These are phyloP conservation scores for Trachelipus rathkii DNA, from an alignment of 1,140 invertebrate genomes.

Conservation along the genomic window DNA sequence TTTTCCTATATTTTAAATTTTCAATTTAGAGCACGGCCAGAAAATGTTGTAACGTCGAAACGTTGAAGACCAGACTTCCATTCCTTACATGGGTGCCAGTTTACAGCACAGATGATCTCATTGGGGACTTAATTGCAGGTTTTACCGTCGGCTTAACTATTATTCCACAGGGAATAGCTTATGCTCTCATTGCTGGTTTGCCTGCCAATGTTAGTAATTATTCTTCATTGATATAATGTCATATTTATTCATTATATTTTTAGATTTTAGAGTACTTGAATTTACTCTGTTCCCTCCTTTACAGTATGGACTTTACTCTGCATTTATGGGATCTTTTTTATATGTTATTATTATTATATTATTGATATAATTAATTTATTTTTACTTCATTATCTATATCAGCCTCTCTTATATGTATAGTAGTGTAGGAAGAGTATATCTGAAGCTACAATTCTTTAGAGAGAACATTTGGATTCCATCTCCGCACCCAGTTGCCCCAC, in stretches of 20 bases:
- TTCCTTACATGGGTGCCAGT: constrained; percentile 63
- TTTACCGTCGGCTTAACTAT: constrained; percentile 79
- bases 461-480: no score
- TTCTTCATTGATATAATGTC: neutral
- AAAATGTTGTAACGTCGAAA: neutral
- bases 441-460: no score
- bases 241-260: neutral
- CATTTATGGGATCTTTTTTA: constrained; percentile 86
- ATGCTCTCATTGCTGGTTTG: constrained; percentile 73
- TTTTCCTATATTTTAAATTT: no score
- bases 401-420: no score
- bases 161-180: constrained; percentile 80
- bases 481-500: no score
- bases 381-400: no score
- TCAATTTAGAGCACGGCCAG: neutral
- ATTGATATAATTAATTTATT: no score
- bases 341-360: no score
- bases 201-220: constrained; percentile 54
- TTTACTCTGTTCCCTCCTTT: neutral
- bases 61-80: constrained; percentile 55
- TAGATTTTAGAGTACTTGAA: neutral
- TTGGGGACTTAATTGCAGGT: constrained; percentile 71
- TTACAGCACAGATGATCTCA: constrained; percentile 60
- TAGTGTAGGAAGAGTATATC: no score
- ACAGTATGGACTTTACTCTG: constrained; percentile 83